These are phyloP conservation scores for Chelon auratus DNA, from an alignment of 2,797 vertebrate species.

Conservation along the genomic window DNA sequence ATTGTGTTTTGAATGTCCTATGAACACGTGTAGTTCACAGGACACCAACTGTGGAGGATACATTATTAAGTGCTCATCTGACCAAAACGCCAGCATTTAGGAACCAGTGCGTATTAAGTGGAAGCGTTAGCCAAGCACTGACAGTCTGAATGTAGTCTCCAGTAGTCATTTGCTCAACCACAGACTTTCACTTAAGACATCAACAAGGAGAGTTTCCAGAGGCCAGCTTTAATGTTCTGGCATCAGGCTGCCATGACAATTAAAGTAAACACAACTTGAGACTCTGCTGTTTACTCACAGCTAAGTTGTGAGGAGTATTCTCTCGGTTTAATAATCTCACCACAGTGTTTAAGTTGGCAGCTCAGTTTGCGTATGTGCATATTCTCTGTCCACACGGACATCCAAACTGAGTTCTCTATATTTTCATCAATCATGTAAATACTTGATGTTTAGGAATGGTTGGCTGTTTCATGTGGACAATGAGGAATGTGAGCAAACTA, in stretches of 20 bases:
- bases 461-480: too few species aligned
- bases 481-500: too few species aligned
- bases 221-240: neutral
- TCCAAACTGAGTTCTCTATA: too few species aligned
- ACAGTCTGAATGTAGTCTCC: neutral
- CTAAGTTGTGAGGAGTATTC: neutral
- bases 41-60: neutral
- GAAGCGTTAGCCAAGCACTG: neutral
- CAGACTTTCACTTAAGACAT: neutral
- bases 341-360: neutral
- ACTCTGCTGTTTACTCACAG: neutral
- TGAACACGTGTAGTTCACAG: too few species aligned
- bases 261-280: constrained; percentile 7
- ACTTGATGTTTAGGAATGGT: too few species aligned
- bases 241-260: neutral
- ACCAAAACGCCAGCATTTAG: neutral
- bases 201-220: neutral
- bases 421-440: too few species aligned
- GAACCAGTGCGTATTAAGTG: neutral
- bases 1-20: too few species aligned
- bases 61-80: neutral
- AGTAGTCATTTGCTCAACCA: neutral
- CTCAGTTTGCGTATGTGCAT: neutral
- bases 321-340: neutral
- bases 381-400: too few species aligned